Percentiles rank a stretch among this genome's conserved stretches.
Conservation (phyloP, 1,140 invertebrate species). For the Drosophila paulistorum region DNA sequence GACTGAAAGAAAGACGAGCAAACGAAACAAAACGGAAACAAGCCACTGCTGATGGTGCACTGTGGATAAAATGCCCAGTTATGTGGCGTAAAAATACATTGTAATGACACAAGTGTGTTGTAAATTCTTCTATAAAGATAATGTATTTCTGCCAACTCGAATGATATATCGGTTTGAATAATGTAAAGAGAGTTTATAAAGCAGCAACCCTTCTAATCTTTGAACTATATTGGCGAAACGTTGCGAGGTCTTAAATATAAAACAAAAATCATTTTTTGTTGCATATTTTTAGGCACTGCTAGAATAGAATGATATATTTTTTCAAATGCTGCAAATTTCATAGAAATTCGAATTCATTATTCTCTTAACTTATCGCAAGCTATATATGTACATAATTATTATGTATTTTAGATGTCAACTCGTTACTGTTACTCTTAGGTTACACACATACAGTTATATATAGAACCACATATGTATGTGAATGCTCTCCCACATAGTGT, state of each 20-base stretch:
- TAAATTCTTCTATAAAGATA: neutral
- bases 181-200: no score
- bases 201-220: no score
- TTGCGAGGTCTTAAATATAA: no score
- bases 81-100: neutral
- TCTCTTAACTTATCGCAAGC: no score
- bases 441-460: neutral
- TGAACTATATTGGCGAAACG: no score
- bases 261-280: no score
- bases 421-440: neutral
- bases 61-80: conserved; percentile 5
- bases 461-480: neutral
- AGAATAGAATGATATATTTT: no score
- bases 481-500: conserved; percentile 6
- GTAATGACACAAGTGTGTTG: neutral
- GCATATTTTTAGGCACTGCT: no score
- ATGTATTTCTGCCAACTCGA: neutral
- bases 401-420: neutral
- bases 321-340: no score
- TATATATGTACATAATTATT: no score
- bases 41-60: conserved; percentile 43
- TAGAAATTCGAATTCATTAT: no score
- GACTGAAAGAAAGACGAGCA: conserved; percentile 32
- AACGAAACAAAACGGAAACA: conserved; percentile 49
- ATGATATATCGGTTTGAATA: no score